Conservation (phyloP, 2,797 vertebrate species). For the Sebastes itinus region DNA sequence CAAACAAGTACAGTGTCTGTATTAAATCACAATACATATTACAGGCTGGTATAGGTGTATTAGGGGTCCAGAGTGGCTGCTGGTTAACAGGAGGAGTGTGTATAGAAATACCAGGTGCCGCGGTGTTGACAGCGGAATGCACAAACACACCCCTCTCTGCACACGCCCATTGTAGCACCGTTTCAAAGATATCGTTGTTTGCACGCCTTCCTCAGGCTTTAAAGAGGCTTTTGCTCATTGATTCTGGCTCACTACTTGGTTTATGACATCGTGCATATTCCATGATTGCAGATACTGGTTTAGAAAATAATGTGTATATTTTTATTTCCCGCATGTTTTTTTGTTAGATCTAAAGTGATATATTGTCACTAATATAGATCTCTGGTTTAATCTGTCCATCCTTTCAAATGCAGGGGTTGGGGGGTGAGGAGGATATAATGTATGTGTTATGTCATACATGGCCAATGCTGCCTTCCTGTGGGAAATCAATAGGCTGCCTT, state of each 20-base stretch:
- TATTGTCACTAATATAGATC: not conserved
- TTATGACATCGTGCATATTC: conserved; percentile 5
- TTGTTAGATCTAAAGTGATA: not conserved
- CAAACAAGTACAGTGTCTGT: not conserved
- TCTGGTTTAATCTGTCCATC: not conserved
- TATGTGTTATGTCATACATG: conserved; percentile 54
- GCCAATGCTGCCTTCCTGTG: conserved; percentile 27
- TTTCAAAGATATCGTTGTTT: conserved; percentile 72
- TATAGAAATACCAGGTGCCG: conserved; percentile 74
- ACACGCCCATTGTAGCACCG: conserved; percentile 77
- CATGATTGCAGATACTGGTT: not conserved
- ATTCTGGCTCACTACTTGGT: not conserved
- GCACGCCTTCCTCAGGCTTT: conserved; percentile 31
- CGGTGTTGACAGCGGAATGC: conserved; percentile 81
- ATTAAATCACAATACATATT: not conserved
- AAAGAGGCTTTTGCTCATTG: conserved; percentile 32
- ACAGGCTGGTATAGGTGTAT: not conserved
- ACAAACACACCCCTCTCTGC: conserved; percentile 77
- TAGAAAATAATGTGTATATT: not conserved
- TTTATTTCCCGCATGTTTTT: not conserved
- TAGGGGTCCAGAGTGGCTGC: not conserved
- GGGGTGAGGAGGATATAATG: not conserved
- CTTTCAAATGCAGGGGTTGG: not conserved
- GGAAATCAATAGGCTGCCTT: conserved; percentile 44
- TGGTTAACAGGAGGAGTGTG: conserved; percentile 11